Base-by-base conservation (phyloP, 2,797 vertebrate genomes). In the Tangara arthus region DNA sequence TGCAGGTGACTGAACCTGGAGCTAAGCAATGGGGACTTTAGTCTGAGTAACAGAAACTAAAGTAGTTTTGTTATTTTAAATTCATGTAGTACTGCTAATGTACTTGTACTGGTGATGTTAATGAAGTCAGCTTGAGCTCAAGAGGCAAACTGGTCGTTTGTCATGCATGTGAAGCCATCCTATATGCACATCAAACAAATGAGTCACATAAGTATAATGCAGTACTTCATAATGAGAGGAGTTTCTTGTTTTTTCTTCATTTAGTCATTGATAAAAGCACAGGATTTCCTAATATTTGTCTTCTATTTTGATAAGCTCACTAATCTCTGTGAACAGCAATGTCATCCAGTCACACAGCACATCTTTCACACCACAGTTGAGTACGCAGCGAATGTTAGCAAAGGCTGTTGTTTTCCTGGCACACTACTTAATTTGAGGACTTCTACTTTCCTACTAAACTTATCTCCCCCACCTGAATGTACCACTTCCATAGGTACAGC, bases 41-140 rank as follows among this genome's bases (percentile, higher is more conserved):
- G 59, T n/a, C 5, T 83, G 56, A 95, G 75, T 92, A 90, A 83
- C 56, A 47, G 41, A 92, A 93, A 87, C 87, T 85, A 80, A 92
- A 96, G 61, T n/a, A 92, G 57, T 73, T 89, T 83, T 68, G 82
- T 57, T 53, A 32, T 82, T 95, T 68, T 90, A 95, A 87, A 92
- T 83, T 96, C 63, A 92, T 83, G 56, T 82, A 90, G 89, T 57
- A 93, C 28, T 56, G 20, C n/a, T 46, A 83, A 66, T 83, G 47
- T 39, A 16, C 34, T 95, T 97, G 92, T 97, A 96, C 95, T 91
- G 64, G 64, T 71, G 26, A 56, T 69, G 22, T 91, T 95, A 94
- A 91, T 97, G 97, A 72, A 91, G 57, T 68, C 81, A 94, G 53
- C 66, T 61, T 85, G 75, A 93, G 63, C 78, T 95, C 73, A 49